Evolutionary conservation across 2,888 invertebrate species (phyloP), one percentile per base, ranked within the genome.

Genomic region (Listrodromus nycthemerus): DNA sequence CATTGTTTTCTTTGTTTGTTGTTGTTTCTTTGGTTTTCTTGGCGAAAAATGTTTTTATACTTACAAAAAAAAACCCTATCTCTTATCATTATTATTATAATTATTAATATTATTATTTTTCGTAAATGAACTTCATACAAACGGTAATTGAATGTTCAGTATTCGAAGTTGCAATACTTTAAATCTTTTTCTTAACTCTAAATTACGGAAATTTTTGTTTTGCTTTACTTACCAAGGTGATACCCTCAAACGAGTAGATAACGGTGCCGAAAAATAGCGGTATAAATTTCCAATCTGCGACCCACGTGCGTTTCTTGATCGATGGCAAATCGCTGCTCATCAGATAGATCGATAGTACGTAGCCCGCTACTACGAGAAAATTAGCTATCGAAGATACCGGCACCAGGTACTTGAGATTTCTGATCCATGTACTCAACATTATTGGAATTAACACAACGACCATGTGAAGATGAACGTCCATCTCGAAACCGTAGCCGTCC

Each of bases 171-270:
- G 6, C 41, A 45, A 37, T 71, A n/a, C n/a, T 5, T 24, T 41
- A 16, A 16, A 33, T n/a, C 27, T 8, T 27, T 58, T 30, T 61
- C 19, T 61, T 61, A 27, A 30, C 27, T 16, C 13, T 21, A 30
- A n/a, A 30, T 61, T 61, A 65, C 21, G n/a, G 41, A 52, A 33
- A 58, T 63, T 2, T 65, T 21, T 45, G 21, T 55, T 33, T 45
- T 74, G 21, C 55, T n/a, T 8, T 24, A 93, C 95, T 95, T 92
- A 97, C 97, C 95, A 98, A 93, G 75, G 97, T 97, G 87, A 99
- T 99, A 85, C 99, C 99, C 94, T 99, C 99, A 91, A 99, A 99
- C 3, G 99, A 97, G 93, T 98, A 99, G 79, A 99, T 96, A 30
- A 98, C 98, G 0, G 99, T 99, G 65, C 99, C 99, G 91, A 99